Evolutionary conservation across 1,140 invertebrate genomes (phyloP).

Genomic region (Parapsyche elsis): DNA sequence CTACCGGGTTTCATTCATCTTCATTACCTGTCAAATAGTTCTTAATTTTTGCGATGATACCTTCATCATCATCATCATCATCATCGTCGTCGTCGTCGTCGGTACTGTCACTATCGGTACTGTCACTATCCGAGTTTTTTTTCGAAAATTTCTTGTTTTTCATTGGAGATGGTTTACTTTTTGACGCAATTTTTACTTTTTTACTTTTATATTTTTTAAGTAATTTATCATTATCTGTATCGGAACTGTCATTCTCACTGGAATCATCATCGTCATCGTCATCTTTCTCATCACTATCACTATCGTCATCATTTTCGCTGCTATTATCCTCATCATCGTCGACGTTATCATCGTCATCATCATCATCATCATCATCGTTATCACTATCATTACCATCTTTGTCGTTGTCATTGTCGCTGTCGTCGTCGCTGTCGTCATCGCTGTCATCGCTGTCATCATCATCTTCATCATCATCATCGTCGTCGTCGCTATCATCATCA

Average conservation of each 20-base stretch:
- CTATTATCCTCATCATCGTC: slow-evolving; percentile 60
- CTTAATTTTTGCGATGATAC: slow-evolving; percentile 66
- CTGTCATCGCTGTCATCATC: slow-evolving; percentile 65
- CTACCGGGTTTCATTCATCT: slow-evolving; percentile 61
- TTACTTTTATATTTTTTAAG: slow-evolving; percentile 39
- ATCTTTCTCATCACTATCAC: slow-evolving; percentile 61
- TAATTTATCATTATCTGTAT: slow-evolving; percentile 62
- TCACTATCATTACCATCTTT: slow-evolving; percentile 66
- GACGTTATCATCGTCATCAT: slow-evolving; percentile 62
- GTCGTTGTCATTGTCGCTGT: slow-evolving; percentile 66
- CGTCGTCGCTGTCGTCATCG: slow-evolving; percentile 64
- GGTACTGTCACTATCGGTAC: slow-evolving; percentile 57
- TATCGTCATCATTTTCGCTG: slow-evolving; percentile 59
- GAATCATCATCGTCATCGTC: slow-evolving; percentile 59
- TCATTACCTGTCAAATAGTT: slow-evolving; percentile 67
- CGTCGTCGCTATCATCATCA: slow-evolving; percentile 65
- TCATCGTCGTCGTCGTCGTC: slow-evolving; percentile 66
- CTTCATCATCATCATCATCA: slow-evolving; percentile 66
- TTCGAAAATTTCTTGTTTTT: slow-evolving; percentile 50
- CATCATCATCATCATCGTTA: slow-evolving; percentile 66
- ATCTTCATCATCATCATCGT: slow-evolving; percentile 67
- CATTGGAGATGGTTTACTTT: slow-evolving; percentile 36
- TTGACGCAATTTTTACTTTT: slow-evolving; percentile 43
- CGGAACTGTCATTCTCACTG: slow-evolving; percentile 58
- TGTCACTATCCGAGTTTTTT: slow-evolving; percentile 57